A percentile compares a stretch with the other conserved stretches of the same genome.
These are phyloP conservation scores for Diabrotica undecimpunctata DNA, from an alignment of 1,140 invertebrate species.

Conservation along the genomic window DNA sequence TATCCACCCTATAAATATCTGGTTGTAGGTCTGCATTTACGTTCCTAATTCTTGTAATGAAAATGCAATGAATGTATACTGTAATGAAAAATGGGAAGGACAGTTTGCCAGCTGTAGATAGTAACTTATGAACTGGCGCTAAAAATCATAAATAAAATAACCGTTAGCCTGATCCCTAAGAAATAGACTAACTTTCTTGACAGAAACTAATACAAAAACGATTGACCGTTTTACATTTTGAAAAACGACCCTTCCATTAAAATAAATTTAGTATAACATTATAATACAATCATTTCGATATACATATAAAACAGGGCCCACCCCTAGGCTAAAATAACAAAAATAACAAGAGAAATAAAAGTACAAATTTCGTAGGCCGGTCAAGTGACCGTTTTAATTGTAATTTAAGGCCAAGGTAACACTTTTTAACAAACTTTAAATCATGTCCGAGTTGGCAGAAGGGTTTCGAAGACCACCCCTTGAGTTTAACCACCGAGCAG, in stretches of 20 bases:
- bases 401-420: conserved; percentile 38
- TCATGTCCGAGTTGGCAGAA: conserved; percentile 26
- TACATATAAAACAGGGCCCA: conserved; percentile 22
- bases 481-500: conserved; percentile 28
- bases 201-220: conserved; percentile 18
- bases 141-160: conserved; percentile 10
- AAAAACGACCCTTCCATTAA: conserved; percentile 25
- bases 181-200: conserved; percentile 14
- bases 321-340: conserved; percentile 19
- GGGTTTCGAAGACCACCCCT: conserved; percentile 26
- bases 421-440: conserved; percentile 34
- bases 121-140: no score
- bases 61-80: no score
- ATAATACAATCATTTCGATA: conserved; percentile 26
- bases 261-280: conserved; percentile 32
- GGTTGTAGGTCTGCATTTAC: no score
- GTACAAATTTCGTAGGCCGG: conserved; percentile 33
- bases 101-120: no score
- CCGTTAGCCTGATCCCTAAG: conserved; percentile 8
- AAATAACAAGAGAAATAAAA: conserved; percentile 22
- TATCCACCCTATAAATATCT: no score
- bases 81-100: no score
- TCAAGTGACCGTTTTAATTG: conserved; percentile 31
- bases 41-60: no score
- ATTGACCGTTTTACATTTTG: conserved; percentile 16